Base-by-base conservation (phyloP, 2,797 vertebrate genomes). In the Pangasius larnaudii region DNA sequence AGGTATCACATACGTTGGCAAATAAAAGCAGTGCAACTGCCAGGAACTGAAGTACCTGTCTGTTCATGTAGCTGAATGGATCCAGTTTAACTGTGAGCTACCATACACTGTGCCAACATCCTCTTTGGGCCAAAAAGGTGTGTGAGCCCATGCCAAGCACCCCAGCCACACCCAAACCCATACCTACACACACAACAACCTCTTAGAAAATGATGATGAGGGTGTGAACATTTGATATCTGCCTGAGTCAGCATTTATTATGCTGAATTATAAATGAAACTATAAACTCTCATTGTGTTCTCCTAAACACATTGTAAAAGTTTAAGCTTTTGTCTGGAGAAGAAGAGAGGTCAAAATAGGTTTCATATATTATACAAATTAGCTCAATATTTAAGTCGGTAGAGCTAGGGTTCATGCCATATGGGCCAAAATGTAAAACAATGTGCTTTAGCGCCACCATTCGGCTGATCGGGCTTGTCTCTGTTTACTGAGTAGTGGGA, bases 91-190 rank as follows among this genome's bases (percentile, higher is more conserved):
- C 27, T 14, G 19, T 19, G 11, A 39, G 30, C 75, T 36, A 72
- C 65, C 3, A 63, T 86, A 86, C 83, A 91, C 85, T 36, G 0
- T 80, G 81, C 19, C 36, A 86, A 59, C 80, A 36, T 53, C 14
- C 0, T 53, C 18, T 63, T 39, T 79, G 11, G 56, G 69, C 85
- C 18, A 46, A 89, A 86, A 92, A 89, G 77, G 81, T 63, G 91
- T 86, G 90, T 10, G 72, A 24, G 71, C 22, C 7, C 24, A 56
- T 2, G 11, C 22, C 18, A 72, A 72, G 53, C 22, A 24, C 7
- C 42, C 1, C 83, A 24, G 49, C 63, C 65, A 85, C 65, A 51
- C 22, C 22, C 53, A 46, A n/a, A 78, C 11, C 22, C 53, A 46
- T 36, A 13, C 42, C 7, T n/a, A 30, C 6, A 2, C n/a, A 4